A percentile compares a stretch with the other conserved stretches of the same genome.
These are phyloP conservation scores for Megaceryle torquata DNA, from an alignment of 2,113 vertebrate species.

Conservation along the genomic window DNA sequence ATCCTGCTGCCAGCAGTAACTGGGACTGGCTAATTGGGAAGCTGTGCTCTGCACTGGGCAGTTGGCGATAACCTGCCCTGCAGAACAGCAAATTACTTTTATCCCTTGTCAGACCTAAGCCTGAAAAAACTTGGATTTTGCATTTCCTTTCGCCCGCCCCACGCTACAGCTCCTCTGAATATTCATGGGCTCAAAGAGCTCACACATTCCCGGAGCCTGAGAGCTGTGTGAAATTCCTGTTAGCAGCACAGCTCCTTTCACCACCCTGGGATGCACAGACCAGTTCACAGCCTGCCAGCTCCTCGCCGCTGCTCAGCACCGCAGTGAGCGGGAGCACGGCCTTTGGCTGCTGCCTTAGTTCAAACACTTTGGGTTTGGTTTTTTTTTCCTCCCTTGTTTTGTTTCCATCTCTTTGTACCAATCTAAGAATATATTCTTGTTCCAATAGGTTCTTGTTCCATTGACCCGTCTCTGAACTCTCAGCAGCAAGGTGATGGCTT, in stretches of 20 bases:
- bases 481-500: not conserved
- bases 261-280: accelerated
- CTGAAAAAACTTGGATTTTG: not conserved
- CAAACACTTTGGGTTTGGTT: not conserved
- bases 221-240: not conserved
- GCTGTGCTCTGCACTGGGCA: not conserved
- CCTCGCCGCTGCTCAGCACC: not conserved
- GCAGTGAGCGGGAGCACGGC: accelerated
- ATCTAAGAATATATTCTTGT: not conserved
- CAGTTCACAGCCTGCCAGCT: not conserved
- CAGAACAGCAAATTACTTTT: not conserved
- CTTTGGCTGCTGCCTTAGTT: not conserved
- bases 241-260: not conserved
- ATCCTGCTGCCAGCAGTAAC: not conserved
- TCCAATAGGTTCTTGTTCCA: not conserved
- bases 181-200: not conserved
- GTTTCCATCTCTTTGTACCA: not conserved
- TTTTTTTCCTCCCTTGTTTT: no score
- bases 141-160: not conserved
- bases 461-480: not conserved
- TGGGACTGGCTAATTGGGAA: not conserved
- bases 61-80: not conserved
- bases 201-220: not conserved
- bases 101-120: not conserved
- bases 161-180: not conserved